A percentile compares a stretch with the other conserved stretches of the same genome.
Evolutionary conservation across 2,888 invertebrate species (phyloP).

Genomic region (Invenusta paracnida): DNA sequence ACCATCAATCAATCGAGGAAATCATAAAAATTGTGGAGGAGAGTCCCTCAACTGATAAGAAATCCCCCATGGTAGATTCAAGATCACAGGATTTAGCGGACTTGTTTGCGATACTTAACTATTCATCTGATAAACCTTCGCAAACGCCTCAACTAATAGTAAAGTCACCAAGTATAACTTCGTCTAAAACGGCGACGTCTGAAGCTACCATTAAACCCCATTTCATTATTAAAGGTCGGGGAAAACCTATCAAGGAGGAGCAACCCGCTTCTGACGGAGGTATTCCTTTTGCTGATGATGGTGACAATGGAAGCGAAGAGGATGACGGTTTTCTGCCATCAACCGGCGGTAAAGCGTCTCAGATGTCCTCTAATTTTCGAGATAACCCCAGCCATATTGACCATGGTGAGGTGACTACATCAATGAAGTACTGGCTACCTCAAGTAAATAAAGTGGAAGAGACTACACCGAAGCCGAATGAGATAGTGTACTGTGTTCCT

Average conservation of each 20-base stretch:
- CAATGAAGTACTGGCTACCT: conserved; percentile 5
- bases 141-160: neutral
- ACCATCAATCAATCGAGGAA: neutral
- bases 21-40: conserved; percentile 4
- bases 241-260: neutral
- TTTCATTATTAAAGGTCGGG: neutral
- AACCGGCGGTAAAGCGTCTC: neutral
- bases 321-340: neutral
- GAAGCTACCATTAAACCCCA: neutral
- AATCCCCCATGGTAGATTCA: neutral
- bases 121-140: neutral
- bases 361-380: neutral
- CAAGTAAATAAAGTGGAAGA: neutral
- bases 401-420: neutral
- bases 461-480: too few relatives aligned
- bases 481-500: too few relatives aligned
- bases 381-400: neutral
- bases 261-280: neutral
- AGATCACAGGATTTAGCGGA: neutral
- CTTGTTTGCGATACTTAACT: neutral
- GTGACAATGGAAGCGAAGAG: neutral
- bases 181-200: neutral
- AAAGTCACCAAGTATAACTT: neutral
- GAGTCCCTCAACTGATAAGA: neutral
- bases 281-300: conserved; percentile 6